Percentiles rank a stretch among this genome's conserved stretches.
Conservation (phyloP, 2,888 invertebrate species). For the Cryptocheilus praepositus region DNA sequence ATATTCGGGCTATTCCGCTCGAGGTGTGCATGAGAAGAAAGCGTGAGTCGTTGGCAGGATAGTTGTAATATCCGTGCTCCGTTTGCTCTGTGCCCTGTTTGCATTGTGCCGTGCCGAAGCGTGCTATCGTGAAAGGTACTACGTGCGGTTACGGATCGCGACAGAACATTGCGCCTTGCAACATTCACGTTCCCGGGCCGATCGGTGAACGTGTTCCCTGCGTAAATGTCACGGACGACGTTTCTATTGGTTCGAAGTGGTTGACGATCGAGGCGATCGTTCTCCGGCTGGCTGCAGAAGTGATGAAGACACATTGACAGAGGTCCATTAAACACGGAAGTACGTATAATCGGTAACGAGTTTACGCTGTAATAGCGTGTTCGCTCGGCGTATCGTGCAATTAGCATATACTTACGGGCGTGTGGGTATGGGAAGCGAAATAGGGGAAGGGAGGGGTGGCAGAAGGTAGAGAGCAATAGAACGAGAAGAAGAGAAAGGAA, state of each 20-base stretch:
- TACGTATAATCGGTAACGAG: constrained; percentile 17
- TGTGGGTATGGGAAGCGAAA: no score
- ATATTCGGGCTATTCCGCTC: no score
- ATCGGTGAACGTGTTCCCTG: constrained; percentile 36
- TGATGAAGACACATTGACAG: constrained; percentile 28
- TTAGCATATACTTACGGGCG: no score
- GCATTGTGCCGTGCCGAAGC: neutral
- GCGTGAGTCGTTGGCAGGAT: no score
- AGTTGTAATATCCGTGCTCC: no score
- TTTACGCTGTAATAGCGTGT: no score
- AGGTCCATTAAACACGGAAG: constrained; percentile 11
- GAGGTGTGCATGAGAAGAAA: no score
- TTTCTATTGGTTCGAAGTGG: constrained; percentile 25
- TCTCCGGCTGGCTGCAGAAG: neutral
- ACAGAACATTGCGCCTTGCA: no score
- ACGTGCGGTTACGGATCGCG: no score
- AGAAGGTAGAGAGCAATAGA: neutral
- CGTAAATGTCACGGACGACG: constrained; percentile 46
- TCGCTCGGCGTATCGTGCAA: no score
- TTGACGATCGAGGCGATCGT: constrained; percentile 9
- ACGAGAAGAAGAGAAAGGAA: no score
- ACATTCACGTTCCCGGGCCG: neutral
- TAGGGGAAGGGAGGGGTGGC: neutral
- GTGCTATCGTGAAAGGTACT: no score
- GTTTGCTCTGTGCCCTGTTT: neutral